Conservation (phyloP, 1,140 invertebrate species). For the Drosophila murphyi region DNA sequence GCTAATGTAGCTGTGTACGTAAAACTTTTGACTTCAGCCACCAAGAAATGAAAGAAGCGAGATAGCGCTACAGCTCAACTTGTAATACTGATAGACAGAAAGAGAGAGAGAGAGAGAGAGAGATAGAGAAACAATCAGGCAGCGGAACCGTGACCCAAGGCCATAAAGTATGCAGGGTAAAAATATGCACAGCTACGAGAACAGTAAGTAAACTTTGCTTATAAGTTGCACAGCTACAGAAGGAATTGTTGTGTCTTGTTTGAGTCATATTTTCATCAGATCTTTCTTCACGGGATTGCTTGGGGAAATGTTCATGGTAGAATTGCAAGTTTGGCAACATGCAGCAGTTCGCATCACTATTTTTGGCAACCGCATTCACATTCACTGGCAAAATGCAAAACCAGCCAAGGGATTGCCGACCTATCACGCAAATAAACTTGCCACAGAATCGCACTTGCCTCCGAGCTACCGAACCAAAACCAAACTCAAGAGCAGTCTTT, state of each 20-base stretch:
- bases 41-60: slow-evolving; percentile 65
- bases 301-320: slow-evolving; percentile 47
- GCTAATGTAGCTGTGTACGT: slow-evolving; percentile 71
- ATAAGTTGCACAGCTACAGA: slow-evolving; percentile 49
- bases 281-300: slow-evolving; percentile 43
- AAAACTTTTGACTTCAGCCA: slow-evolving; percentile 57
- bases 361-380: slow-evolving; percentile 21
- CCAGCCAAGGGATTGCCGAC: slow-evolving; percentile 38
- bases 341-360: slow-evolving; percentile 43
- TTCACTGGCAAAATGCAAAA: slow-evolving; percentile 73
- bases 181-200: slow-evolving; percentile 54
- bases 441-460: slow-evolving; percentile 15
- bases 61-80: slow-evolving; percentile 1
- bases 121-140: slow-evolving; percentile 42
- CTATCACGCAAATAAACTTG: slow-evolving; percentile 62
- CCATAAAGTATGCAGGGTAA: slow-evolving; percentile 47
- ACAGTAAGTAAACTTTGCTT: slow-evolving; percentile 63
- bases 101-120: slow-evolving; percentile 5
- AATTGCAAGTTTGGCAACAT: slow-evolving; percentile 55
- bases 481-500: slow-evolving; percentile 7
- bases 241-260: slow-evolving; percentile 62
- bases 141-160: slow-evolving; percentile 39
- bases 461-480: slow-evolving; percentile 1
- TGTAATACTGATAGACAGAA: not conserved
- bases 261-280: slow-evolving; percentile 65